Base-by-base conservation (phyloP, 2,888 invertebrate genomes). In the Hirtodrosophila histrioides region DNA sequence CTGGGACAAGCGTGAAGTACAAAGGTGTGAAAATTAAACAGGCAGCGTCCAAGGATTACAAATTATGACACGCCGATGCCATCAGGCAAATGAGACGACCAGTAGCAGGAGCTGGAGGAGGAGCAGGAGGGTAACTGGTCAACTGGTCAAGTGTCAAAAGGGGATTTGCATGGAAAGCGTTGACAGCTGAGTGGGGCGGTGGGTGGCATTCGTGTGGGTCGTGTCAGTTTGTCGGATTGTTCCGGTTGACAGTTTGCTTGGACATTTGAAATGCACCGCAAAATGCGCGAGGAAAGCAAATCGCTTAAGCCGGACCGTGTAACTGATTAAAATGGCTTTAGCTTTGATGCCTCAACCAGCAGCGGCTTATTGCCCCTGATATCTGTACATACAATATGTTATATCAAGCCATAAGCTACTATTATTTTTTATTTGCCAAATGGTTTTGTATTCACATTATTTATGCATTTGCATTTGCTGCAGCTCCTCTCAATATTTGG, bases 21-120 rank as follows among this genome's bases (percentile, higher is more conserved):
- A 69, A 86, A 89, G 90, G 89, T 89, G 90, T 88, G 88, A 89
- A 89, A 87, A 87, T 88, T 87, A 88, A 87, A 88, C 87, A 82
- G 76, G 66, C 73, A 67, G 67, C 79, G 81, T 66, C 78, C 85
- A 71, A 86, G 90, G 89, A 89, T 90, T 90, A 90, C 80, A 79
- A 88, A 88, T 90, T 88, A 87, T 89, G 88, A 89, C 90, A 84
- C 89, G 77, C 69, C 75, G 71, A 68, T 76, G 74, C 69, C 75
- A 85, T 81, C 68, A 81, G 57, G 69, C 68, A 81, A 81, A 85
- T 85, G 83, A 79, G 71, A 43, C 54, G 73, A 43, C 33, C 60
- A 8, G 7, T 27, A 45, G 31, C 12, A 11, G n/a, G 31, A 24
- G 17, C 2, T 27, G 36, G 12, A 4, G 12, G 3, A 10, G 0